phyloP scores from a whole-genome alignment of 2,797 vertebrate species.

The Centropyge bicolor region DNA sequence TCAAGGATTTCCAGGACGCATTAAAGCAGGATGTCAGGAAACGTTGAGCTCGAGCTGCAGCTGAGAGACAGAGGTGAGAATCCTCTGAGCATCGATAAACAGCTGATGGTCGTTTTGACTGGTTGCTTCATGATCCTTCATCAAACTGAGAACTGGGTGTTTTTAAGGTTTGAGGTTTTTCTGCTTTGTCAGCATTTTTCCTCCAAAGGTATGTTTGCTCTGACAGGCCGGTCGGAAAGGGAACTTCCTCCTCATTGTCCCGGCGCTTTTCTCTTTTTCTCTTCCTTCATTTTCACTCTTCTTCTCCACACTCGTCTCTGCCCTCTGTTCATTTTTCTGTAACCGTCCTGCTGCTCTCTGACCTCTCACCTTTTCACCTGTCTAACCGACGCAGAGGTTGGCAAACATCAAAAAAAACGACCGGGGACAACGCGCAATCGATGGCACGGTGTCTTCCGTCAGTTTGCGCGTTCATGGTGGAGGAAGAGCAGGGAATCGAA shows the following conservation, averaged over 20 bases:
- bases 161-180: conserved; percentile 25
- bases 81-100: background rate
- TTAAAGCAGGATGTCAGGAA: conserved; percentile 10
- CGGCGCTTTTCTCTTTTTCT: background rate
- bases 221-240: conserved; percentile 24
- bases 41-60: background rate
- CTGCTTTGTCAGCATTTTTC: conserved; percentile 59
- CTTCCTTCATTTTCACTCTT: background rate
- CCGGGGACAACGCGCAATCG: no score
- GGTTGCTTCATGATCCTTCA: background rate
- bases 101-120: background rate
- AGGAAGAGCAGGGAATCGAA: background rate
- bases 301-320: background rate
- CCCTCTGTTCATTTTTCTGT: background rate
- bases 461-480: background rate
- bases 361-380: background rate
- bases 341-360: background rate
- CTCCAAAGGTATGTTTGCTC: conserved; percentile 19
- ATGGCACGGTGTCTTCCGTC: no score
- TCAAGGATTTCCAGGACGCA: conserved; percentile 37
- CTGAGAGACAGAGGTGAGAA: background rate
- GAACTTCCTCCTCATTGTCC: conserved; percentile 54
- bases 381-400: background rate
- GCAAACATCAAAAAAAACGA: background rate
- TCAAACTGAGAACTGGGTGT: background rate